Evolutionary conservation across 2,113 vertebrate genomes (phyloP), one percentile per base, ranked within the genome.

Genomic region (Pituophis catenifer): DNA sequence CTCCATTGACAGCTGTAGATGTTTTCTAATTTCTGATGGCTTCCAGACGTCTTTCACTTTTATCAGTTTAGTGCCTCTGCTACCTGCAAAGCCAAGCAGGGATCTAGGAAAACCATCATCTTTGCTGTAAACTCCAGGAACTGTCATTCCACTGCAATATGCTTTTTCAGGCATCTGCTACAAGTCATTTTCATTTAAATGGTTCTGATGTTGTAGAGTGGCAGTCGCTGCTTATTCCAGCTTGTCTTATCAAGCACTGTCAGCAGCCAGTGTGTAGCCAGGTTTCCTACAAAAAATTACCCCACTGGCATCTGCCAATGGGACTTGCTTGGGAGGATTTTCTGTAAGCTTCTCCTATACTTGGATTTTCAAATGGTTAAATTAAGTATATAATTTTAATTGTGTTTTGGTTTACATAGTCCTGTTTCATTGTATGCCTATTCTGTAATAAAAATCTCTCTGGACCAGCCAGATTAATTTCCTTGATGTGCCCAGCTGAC

Each of bases 301-400:
- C 0, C 70, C 90, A 65, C 94, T 75, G 91, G 91, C 52, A 65
- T 87, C 93, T 92, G 93, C 93, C 89, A 38, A n/a, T 93, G 38
- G 91, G 94, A 59, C 59, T 94, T 95, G 75, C 58, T 58, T 50
- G 21, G 94, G 90, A 24, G 6, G 48, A 26, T 59, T 17, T 58
- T 44, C 50, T 59, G 88, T 94, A 96, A 5, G 24, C 13, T 97
- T 93, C 96, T 96, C 94, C 92, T 93, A 75, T 92, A 54, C 26
- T 19, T 93, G 94, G 94, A 93, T 95, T 96, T 97, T 96, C 94
- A 94, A 97, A 96, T 92, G 92, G 96, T 97, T 97, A 90, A 93
- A 94, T 11, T 58, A 23, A 89, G 96, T 96, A 90, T 0, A 95
- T 75, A 38, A 70, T 94, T 97, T 96, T 94, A 92, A 94, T 94